Evolutionary conservation across 2,797 vertebrate species (phyloP).

Genomic region (Hyperoplus immaculatus): DNA sequence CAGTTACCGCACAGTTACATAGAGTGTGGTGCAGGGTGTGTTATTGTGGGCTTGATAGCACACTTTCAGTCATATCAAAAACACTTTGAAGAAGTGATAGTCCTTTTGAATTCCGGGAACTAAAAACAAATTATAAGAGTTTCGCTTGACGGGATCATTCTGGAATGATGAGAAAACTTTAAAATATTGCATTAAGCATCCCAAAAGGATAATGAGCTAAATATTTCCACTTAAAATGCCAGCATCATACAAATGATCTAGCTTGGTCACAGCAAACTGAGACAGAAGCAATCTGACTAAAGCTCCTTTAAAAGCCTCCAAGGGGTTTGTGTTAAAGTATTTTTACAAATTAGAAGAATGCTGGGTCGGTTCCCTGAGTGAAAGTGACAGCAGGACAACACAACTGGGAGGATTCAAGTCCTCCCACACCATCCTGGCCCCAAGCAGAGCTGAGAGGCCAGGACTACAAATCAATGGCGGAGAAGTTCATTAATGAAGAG

Average conservation of each 20-base stretch:
- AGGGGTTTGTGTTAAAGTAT: slow-evolving; percentile 7
- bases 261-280: not conserved
- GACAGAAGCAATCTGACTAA: slow-evolving; percentile 8
- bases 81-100: slow-evolving; percentile 7
- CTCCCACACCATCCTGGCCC: slow-evolving; percentile 32
- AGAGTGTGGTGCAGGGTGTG: slow-evolving; percentile 4
- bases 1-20: slow-evolving; percentile 27
- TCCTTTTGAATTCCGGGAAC: slow-evolving; percentile 48
- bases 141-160: not conserved
- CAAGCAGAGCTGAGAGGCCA: slow-evolving; percentile 28
- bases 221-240: not conserved
- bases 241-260: not conserved
- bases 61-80: slow-evolving; percentile 20
- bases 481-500: slow-evolving; percentile 83
- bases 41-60: slow-evolving; percentile 12
- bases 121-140: slow-evolving; percentile 41
- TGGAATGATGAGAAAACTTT: not conserved
- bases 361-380: slow-evolving; percentile 46
- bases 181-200: not conserved
- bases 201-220: slow-evolving; percentile 1
- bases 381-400: slow-evolving; percentile 74
- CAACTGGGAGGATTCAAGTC: slow-evolving; percentile 56
- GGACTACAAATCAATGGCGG: slow-evolving; percentile 77
- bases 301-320: not conserved
- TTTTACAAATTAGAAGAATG: slow-evolving; percentile 26